A percentile compares a stretch with the other conserved stretches of the same genome.
These are phyloP conservation scores for Pocillopora damicornis DNA, from an alignment of 64 coral and sea anemone genomes.

Conservation along the genomic window DNA sequence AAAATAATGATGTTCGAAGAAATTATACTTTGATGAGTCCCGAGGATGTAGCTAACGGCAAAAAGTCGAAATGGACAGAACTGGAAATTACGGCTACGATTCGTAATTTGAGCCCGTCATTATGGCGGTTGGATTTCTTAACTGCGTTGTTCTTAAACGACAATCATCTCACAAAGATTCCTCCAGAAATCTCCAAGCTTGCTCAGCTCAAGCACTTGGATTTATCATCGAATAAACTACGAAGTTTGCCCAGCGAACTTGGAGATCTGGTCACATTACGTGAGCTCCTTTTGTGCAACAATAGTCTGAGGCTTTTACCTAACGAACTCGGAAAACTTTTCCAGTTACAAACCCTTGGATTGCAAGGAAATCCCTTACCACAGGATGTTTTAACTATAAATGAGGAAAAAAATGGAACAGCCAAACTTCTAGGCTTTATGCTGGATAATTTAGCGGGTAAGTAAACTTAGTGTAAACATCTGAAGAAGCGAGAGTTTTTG, in stretches of 20 bases:
- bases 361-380: slow-evolving; percentile 92
- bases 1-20: slow-evolving; percentile 93
- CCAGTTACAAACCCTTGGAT: slow-evolving; percentile 92
- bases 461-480: slow-evolving; percentile 73
- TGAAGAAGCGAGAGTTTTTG: slow-evolving; percentile 20
- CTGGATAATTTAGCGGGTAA: slow-evolving; percentile 97
- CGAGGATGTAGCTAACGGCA: slow-evolving; percentile 91
- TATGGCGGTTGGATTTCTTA: slow-evolving; percentile 97
- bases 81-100: slow-evolving; percentile 95
- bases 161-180: slow-evolving; percentile 96
- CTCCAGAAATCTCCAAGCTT: slow-evolving; percentile 88
- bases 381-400: slow-evolving; percentile 86
- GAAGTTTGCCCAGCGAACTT: slow-evolving; percentile 98
- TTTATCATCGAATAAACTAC: slow-evolving; percentile 96
- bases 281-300: slow-evolving; percentile 96
- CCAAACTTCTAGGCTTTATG: slow-evolving; percentile 85
- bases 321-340: slow-evolving; percentile 99
- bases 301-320: slow-evolving; percentile 86
- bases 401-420: slow-evolving; percentile 85
- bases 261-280: slow-evolving; percentile 99
- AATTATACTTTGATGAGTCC: slow-evolving; percentile 85
- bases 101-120: slow-evolving; percentile 97
- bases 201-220: slow-evolving; percentile 86
- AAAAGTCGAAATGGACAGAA: slow-evolving; percentile 96
- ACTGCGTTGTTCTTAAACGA: slow-evolving; percentile 95